Base-by-base conservation (phyloP, 1,140 invertebrate genomes). In the Octopus sinensis region DNA sequence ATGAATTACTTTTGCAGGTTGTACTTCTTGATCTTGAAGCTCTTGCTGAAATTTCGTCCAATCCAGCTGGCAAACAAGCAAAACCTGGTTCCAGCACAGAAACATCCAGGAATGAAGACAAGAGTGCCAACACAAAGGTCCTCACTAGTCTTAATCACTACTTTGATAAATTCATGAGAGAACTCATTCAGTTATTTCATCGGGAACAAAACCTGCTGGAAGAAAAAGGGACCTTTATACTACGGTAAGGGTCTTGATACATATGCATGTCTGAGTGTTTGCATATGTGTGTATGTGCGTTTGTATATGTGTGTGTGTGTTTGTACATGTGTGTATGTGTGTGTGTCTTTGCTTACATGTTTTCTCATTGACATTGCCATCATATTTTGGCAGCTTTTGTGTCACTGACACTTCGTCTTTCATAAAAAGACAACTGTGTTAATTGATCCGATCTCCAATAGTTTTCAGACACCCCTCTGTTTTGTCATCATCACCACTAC, bases 211-310 rank as follows among this genome's bases (percentile, higher is more conserved):
- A 93, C 77, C 91, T 99, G n/a, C 91, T 99, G 78, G 96, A 98
- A 87, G 96, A 97, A 83, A 92, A 96, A 87, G 97, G 97, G 17
- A 94, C 96, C 80, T 97, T 98, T 87, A 98, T 99, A 82, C 97
- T 99, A 79, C 94, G 96, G 96, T 96, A 90, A 77, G 76, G 30
- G 30, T 43, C 30, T 43, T 43, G 30, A 43, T 43, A 43, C 3
- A 43, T 43, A 2, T 43, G 30, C 30, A 43, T 43, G 3, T 43
- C 30, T 43, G 30, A 43, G 30, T 43, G 30, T 43, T 43, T 43
- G 30, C 30, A 43, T 43, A 43, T 43, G 30, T 1, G 30, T 43
- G 30, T 43, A 43, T 43, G 30, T 43, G 30, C 30, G 30, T 43
- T 43, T 43, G 30, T 43, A 43, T 43, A 43, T 43, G 30, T 43